Evolutionary conservation across 2,113 vertebrate genomes (phyloP), one percentile per base, ranked within the genome.

Genomic region (Halichoeres trimaculatus): DNA sequence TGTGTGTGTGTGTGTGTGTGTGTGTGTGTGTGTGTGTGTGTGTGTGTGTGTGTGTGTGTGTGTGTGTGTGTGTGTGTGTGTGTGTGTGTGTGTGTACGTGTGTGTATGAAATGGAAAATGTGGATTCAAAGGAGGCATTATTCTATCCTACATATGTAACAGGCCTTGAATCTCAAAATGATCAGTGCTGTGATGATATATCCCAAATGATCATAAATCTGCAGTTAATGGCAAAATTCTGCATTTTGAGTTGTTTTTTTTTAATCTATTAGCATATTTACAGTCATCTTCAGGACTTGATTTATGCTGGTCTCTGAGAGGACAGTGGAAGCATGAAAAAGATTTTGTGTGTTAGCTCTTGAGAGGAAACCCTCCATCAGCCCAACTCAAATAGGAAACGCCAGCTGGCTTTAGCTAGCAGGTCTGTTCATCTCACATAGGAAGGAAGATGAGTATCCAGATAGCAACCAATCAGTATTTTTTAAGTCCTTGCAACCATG

Each of bases 391-490:
- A 75, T 22, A 61, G 73, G 55, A 80, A 73, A 76, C 61, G 50
- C 70, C 78, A 83, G 78, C 83, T 84, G 82, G 77, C 69, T 70
- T 55, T 16, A 65, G 62, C 55, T 57, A 26, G 35, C 10, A 34
- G 38, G 22, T 74, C 53, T 40, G 45, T 53, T 38, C 50, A 43
- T 74, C 65, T 78, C 57, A 70, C 10, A 1, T 69, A 43, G 62
- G 30, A 72, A 48, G 22, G 16, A 60, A 53, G n/a, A 76, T 78
- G 51, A 51, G 52, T 38, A 30, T 58, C 59, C 43, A 53, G 34
- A 62, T 17, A 63, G 38, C 36, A 51, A 50, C 59, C 56, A 63
- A 22, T 71, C 45, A 57, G 40, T 78, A 64, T 66, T 45, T 11
- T 24, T 54, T 56, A 34, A 43, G 30, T 8, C 60, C 16, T 17